phyloP scores from a whole-genome alignment of 2,888 invertebrate genomes.

The Campoplex capitator region DNA sequence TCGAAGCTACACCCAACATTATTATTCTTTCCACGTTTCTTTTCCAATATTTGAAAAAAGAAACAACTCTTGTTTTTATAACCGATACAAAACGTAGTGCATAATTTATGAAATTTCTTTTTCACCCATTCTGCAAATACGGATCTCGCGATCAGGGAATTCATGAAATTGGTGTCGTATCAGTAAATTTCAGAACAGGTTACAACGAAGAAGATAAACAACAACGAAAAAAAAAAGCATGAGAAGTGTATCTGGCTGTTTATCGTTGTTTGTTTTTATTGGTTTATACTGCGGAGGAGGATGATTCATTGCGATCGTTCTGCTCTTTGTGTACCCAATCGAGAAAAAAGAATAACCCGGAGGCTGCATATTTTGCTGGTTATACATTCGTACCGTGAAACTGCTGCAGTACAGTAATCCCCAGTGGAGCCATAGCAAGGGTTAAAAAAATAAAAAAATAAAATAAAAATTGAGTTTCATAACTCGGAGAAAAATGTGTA shows the following conservation, averaged over 20 bases:
- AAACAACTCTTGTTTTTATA: no score
- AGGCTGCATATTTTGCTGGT: background rate
- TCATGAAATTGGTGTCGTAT: background rate
- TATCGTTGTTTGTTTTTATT: background rate
- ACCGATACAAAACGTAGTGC: no score
- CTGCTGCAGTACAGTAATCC: background rate
- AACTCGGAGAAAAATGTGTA: background rate
- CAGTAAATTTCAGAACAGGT: background rate
- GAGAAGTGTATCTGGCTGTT: background rate
- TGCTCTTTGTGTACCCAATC: background rate
- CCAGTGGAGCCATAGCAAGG: background rate
- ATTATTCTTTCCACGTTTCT: no score
- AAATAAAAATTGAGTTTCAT: background rate
- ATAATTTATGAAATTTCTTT: background rate
- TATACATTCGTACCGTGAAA: background rate
- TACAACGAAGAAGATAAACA: background rate
- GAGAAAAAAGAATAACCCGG: background rate
- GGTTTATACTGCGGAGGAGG: background rate
- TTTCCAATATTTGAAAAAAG: no score
- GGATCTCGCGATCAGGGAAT: background rate
- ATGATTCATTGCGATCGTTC: constrained; percentile 2
- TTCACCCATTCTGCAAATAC: background rate
- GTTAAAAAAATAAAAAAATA: constrained; percentile 15
- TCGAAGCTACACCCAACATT: no score
- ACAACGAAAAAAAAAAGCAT: background rate